Conservation (phyloP, 2,888 invertebrate species). For the Dryomyza anilis region DNA sequence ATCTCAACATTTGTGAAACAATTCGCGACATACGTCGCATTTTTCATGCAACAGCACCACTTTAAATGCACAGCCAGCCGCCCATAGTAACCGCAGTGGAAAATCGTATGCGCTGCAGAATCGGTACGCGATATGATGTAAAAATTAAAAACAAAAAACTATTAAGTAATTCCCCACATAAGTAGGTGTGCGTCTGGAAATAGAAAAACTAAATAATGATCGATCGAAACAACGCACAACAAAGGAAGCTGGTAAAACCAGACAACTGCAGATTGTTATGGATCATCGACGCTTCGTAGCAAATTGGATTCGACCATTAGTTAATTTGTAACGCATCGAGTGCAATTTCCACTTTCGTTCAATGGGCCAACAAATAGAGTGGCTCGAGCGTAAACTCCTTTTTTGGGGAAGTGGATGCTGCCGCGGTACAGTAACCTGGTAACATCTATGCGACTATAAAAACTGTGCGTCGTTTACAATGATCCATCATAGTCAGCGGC, state of each 20-base stretch:
- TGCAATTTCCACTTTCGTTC: neutral
- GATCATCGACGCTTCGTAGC: neutral
- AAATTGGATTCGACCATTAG: neutral
- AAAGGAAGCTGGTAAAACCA: neutral
- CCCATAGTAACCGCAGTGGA: too few species aligned
- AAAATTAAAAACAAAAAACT: too few species aligned
- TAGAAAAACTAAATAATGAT: neutral
- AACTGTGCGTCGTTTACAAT: conserved; percentile 32
- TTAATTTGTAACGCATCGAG: neutral
- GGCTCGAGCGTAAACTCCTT: neutral
- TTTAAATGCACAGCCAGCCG: too few species aligned
- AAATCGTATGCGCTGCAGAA: too few species aligned
- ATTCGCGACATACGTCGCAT: too few species aligned
- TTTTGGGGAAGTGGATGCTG: conserved; percentile 24
- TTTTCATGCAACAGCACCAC: too few species aligned
- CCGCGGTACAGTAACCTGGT: neutral
- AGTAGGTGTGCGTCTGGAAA: too few species aligned
- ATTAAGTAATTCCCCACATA: neutral
- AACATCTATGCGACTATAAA: conserved; percentile 36
- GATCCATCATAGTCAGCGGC: conserved; percentile 37
- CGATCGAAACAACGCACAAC: too few species aligned
- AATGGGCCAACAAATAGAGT: neutral
- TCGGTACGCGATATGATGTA: too few species aligned
- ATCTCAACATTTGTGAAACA: too few species aligned
- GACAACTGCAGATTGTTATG: neutral